Conservation (phyloP, 2,797 vertebrate genomes). For the Arvicola amphibius region DNA sequence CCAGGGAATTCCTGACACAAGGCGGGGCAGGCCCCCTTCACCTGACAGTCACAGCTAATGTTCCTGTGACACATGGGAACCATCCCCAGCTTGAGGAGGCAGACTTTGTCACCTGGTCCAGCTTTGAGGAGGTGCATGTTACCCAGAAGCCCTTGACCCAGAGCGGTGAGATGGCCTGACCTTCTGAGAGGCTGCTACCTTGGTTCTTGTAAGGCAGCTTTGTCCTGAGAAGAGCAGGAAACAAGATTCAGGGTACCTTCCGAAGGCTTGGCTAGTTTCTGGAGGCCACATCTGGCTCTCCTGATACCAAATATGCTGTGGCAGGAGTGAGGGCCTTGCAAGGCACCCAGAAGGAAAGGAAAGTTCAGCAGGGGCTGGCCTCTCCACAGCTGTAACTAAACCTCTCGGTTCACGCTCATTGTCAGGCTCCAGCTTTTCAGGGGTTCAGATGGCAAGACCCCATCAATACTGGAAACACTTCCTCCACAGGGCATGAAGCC, state of each 20-base stretch:
- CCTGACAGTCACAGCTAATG: accelerated
- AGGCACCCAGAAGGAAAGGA: neutral
- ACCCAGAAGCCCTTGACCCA: neutral
- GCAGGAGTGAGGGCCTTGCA: slow-evolving; percentile 22
- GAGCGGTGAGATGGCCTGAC: neutral
- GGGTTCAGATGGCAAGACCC: slow-evolving; percentile 37
- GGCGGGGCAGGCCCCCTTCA: no score
- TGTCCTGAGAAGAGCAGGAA: neutral
- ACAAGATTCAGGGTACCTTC: neutral
- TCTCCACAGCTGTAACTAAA: neutral
- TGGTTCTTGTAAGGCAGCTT: neutral
- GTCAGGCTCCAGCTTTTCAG: slow-evolving; percentile 41
- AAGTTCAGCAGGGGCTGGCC: neutral
- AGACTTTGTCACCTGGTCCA: neutral
- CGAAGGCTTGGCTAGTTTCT: neutral
- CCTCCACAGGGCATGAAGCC: neutral
- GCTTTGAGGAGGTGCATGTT: neutral
- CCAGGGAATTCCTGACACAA: neutral
- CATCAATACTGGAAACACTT: neutral
- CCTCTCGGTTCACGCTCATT: neutral
- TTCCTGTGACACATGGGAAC: neutral
- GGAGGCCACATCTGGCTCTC: neutral
- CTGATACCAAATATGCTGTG: neutral
- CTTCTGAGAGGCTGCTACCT: neutral
- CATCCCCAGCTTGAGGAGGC: neutral